These are phyloP conservation scores for Mamestra configurata DNA, from an alignment of 1,140 invertebrate species.

Conservation along the genomic window DNA sequence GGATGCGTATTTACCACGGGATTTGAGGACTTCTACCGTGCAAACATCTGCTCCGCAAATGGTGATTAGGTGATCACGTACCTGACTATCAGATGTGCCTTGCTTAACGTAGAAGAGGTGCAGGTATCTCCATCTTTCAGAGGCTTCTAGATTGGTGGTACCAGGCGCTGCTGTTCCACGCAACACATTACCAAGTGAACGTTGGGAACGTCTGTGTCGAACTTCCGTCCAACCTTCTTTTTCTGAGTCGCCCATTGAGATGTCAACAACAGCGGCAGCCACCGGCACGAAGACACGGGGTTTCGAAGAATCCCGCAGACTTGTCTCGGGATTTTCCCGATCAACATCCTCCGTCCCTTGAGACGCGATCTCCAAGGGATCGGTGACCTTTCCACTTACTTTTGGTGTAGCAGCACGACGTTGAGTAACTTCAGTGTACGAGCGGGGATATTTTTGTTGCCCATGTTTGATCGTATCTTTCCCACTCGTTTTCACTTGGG, in stretches of 20 bases:
- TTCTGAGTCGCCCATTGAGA: neutral
- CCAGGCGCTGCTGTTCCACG: constrained; percentile 25
- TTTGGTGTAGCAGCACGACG: neutral
- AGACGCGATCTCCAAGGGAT: neutral
- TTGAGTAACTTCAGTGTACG: neutral
- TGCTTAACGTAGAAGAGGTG: no score
- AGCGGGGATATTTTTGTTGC: neutral
- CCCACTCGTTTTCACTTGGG: neutral
- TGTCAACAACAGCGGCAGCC: neutral
- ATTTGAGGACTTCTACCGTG: constrained; percentile 12
- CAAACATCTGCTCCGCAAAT: constrained; percentile 14
- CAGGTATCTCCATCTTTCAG: no score
- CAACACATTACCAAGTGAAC: constrained; percentile 1
- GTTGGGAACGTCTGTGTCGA: neutral
- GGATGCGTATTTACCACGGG: constrained; percentile 2
- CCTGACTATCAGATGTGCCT: neutral
- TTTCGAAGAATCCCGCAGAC: neutral
- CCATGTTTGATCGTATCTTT: neutral
- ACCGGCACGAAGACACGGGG: neutral
- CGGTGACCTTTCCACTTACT: neutral
- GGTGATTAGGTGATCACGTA: neutral
- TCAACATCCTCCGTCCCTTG: neutral
- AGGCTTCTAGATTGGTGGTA: neutral
- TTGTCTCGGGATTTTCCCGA: neutral
- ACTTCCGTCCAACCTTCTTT: neutral